phyloP scores from a whole-genome alignment of 1,140 invertebrate genomes.

The Atopsyche davidsoni region DNA sequence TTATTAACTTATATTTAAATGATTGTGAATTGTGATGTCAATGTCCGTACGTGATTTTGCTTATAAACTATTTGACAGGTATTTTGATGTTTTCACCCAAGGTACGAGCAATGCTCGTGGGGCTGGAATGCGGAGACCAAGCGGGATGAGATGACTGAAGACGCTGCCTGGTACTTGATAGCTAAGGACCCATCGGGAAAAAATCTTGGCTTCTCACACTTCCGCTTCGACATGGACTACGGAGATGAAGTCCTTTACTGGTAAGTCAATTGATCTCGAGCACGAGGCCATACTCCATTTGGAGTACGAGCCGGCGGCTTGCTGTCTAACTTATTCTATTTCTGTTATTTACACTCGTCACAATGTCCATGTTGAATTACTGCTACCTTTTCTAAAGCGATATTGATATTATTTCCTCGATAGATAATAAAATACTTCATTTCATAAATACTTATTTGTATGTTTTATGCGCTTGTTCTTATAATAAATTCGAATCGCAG shows the following conservation, averaged over 20 bases:
- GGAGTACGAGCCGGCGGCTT: background rate
- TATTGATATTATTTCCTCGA: slow-evolving; percentile 7
- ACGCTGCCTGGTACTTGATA: slow-evolving; percentile 64
- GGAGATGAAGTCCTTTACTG: slow-evolving; percentile 46
- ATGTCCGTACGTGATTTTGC: background rate
- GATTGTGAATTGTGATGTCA: background rate
- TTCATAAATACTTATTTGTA: slow-evolving; percentile 20
- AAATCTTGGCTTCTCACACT: slow-evolving; percentile 52
- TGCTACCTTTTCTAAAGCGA: background rate
- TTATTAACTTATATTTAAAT: slow-evolving; percentile 3
- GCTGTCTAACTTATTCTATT: background rate
- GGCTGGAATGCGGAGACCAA: slow-evolving; percentile 69
- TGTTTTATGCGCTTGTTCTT: slow-evolving; percentile 8
- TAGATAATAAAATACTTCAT: slow-evolving; percentile 20
- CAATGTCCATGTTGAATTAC: too few relatives aligned
- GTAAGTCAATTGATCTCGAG: slow-evolving; percentile 32
- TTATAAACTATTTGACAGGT: slow-evolving; percentile 1
- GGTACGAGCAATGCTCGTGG: slow-evolving; percentile 65
- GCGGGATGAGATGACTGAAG: slow-evolving; percentile 64
- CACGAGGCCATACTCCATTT: background rate
- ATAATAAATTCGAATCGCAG: background rate
- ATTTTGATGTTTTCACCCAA: slow-evolving; percentile 35
- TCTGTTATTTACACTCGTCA: background rate
- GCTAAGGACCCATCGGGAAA: slow-evolving; percentile 48
- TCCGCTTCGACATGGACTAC: slow-evolving; percentile 48